Evolutionary conservation across 2,797 vertebrate genomes (phyloP), one percentile per base, ranked within the genome.

Genomic region (Typhlichthys subterraneus): DNA sequence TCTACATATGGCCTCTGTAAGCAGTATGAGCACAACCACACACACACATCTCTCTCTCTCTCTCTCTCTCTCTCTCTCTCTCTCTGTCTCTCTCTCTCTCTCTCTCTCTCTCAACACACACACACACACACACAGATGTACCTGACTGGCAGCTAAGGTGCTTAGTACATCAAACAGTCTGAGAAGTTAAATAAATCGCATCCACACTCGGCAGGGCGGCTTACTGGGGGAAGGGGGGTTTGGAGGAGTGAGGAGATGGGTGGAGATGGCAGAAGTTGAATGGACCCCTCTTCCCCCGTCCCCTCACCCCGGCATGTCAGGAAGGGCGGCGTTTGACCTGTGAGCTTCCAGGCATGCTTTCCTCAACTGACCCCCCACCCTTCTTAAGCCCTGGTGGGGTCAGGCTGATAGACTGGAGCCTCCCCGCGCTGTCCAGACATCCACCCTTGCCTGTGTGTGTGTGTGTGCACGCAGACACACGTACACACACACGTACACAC

Each of bases 271-370:
- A 52, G 19, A 57, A 62, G 45, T 31, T 49, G 14, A 5, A 13
- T 58, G 65, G 46, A 71, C 57, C 64, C 50, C 38, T 49, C 19
- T 0, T 53, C 45, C 45, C 0, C 75, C 70, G 31, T 77, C 72
- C 63, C 67, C 54, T 70, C 79, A 52, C 60, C 62, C 75, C 11
- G 3, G 7, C 74, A 69, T 71, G 69, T 67, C 83, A 87, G 89
- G 88, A 89, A 89, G 80, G 23, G 59, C 61, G 63, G 57, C 45
- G 12, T 81, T 84, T 83, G 81, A 73, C 82, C 82, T 86, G 80
- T 87, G 81, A 86, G 85, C 81, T 47, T 9, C 48, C 71, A 79
- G 84, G 82, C 87, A 83, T 87, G 81, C 77, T 83, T 77, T 71
- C 69, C 74, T 85, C 53, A 52, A 67, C 70, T 47, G 67, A 66